phyloP scores from a whole-genome alignment of 2,888 invertebrate genomes.

The Tipula confusa region DNA sequence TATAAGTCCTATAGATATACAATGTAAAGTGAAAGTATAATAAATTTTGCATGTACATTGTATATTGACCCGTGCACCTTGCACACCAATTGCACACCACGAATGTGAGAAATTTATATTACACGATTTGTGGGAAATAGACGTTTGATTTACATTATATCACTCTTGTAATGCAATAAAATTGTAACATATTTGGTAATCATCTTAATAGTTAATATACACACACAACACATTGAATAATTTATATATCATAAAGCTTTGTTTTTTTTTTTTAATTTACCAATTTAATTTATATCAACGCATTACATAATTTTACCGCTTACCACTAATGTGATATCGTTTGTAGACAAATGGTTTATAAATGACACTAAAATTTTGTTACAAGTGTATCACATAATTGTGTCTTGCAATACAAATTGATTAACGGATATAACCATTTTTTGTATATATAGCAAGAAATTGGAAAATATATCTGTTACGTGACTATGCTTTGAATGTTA shows the following conservation, averaged over 20 bases:
- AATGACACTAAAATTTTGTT: background rate
- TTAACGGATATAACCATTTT: background rate
- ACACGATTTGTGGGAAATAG: background rate
- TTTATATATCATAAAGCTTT: background rate
- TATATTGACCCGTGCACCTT: background rate
- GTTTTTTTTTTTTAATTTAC: background rate
- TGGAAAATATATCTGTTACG: background rate
- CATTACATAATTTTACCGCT: background rate
- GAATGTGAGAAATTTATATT: background rate
- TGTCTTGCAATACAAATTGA: background rate
- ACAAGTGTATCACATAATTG: background rate
- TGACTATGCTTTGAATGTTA: background rate
- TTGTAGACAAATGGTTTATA: background rate
- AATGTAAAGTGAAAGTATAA: background rate
- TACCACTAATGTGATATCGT: background rate
- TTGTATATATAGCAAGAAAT: background rate
- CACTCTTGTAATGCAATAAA: background rate
- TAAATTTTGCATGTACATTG: background rate
- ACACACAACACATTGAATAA: background rate
- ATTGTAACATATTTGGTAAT: background rate
- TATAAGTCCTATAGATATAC: background rate
- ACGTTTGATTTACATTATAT: background rate
- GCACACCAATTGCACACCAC: background rate
- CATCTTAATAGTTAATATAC: background rate
- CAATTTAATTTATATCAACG: background rate